Evolutionary conservation across 2,888 invertebrate species (phyloP), one percentile per base, ranked within the genome.

Genomic region (Amblyteles armatorius): DNA sequence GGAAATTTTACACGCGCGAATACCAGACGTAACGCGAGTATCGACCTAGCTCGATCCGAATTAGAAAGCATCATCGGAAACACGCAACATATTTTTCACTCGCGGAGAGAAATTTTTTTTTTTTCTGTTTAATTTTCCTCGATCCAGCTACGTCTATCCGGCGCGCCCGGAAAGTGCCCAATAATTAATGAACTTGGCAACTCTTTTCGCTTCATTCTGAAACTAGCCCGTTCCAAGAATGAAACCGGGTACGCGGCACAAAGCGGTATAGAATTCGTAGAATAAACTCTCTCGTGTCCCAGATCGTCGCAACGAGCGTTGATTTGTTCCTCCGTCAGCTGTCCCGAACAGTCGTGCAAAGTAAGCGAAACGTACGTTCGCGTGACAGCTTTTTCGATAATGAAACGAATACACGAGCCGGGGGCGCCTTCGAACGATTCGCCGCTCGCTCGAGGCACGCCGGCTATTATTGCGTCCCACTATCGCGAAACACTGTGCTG

Each of bases 11-110:
- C 33, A 65, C 52, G 52, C 71, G 69, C 73, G 82, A 76, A 72
- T 79, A 67, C 60, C 52, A 57, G 33, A 85, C 85, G 85, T 82
- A 85, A 85, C 79, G 40, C 67, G 79, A 82, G 72, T 82, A 82
- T 82, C 85, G 85, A 85, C 74, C 80, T 79, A 55, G 65, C 85
- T 71, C 79, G 71, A 71, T 76, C 65, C 33, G 74, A 82, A 85
- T 85, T 85, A 82, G 85, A 85, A 85, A 85, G 85, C 74, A 74
- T 50, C 52, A 22, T 16, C 44, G 26, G n/a, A 52, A 78, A 74
- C 78, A 69, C 44, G 69, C 36, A 68, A 69, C 65, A 73, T 68
- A n/a, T 73, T 79, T 55, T 48, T 48, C 44, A 26, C 9, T 13
- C 26, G 22, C 1, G 26, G 13, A 13, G 11, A 71, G 26, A 60